phyloP scores from a whole-genome alignment of 1,140 invertebrate genomes.

The Aphidius ervi region DNA sequence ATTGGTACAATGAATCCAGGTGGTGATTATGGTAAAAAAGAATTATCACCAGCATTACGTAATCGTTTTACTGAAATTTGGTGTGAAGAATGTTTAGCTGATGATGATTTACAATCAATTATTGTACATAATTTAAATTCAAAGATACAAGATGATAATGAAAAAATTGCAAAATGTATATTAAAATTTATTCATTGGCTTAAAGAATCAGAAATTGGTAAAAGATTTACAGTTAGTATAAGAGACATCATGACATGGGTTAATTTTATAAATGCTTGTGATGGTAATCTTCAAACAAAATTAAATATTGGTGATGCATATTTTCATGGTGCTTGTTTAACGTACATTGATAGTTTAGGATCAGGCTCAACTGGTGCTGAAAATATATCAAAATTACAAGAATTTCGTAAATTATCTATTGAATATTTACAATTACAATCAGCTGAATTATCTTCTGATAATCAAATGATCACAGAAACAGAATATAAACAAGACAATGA shows the following conservation, averaged over 20 bases:
- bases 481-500: conserved; percentile 14
- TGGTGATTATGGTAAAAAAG: conserved; percentile 99
- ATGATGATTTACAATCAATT: conserved; percentile 69
- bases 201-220: conserved; percentile 66
- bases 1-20: conserved; percentile 99
- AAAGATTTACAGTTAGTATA: conserved; percentile 80
- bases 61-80: conserved; percentile 99
- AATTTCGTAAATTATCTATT: conserved; percentile 53
- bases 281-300: conserved; percentile 37
- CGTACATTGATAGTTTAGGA: conserved; percentile 88
- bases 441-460: conserved; percentile 16
- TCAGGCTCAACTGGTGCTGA: conserved; percentile 63
- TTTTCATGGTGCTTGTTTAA: conserved; percentile 84
- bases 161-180: conserved; percentile 64
- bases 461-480: not conserved
- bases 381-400: conserved; percentile 51
- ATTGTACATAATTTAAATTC: conserved; percentile 73
- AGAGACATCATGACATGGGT: conserved; percentile 93
- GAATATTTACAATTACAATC: conserved; percentile 47
- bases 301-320: conserved; percentile 64
- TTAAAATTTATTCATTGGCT: conserved; percentile 81
- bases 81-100: conserved; percentile 73
- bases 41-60: conserved; percentile 93
- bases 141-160: conserved; percentile 53
- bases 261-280: conserved; percentile 77